Base-by-base conservation (phyloP, 2,888 invertebrate species). In the Pandemis corylana region DNA sequence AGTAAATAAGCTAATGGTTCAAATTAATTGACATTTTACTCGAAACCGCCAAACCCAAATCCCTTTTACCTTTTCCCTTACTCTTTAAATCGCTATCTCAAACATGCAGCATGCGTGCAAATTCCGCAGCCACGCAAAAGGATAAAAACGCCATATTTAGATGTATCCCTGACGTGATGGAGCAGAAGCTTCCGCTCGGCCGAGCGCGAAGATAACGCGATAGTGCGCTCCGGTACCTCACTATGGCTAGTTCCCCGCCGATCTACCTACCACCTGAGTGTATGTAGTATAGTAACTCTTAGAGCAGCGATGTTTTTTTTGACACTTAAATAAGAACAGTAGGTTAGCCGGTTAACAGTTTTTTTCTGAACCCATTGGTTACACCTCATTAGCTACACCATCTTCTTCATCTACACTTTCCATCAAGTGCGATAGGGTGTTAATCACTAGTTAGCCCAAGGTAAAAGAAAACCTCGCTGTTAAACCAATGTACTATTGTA, bases 161-260 rank as follows among this genome's bases (percentile, higher is more conserved):
- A 63, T 59, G 59, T 28, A 12, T 61, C 59, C 65, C 64, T 85
- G 84, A 90, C 81, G 85, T 86, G 86, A 90, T 93, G 88, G 81
- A 90, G 92, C 89, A 90, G 91, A 92, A 90, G 81, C 82, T 93
- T 93, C 93, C 86, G 79, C 90, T 91, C 88, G 86, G 78, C 81
- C 83, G 83, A 93, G 93, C 89, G 87, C 89, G 88, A 93, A 92
- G 94, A 94, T 94, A 92, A 89, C 89, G 94, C 89, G 94, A 93
- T 93, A 93, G 85, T 87, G 85, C 90, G 90, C 91, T 87, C 85
- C 91, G 86, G 89, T 92, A 91, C 87, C 87, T 88, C 90, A 84
- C 87, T 89, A 87, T 86, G 80, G 77, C 76, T 83, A 83, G 82
- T 84, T 66, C 65, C 59, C 15, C 46, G 59, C 6, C 28, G 12